Evolutionary conservation across 2,888 invertebrate species (phyloP), one percentile per base, ranked within the genome.

Genomic region (Disparrhopalites patrizii): DNA sequence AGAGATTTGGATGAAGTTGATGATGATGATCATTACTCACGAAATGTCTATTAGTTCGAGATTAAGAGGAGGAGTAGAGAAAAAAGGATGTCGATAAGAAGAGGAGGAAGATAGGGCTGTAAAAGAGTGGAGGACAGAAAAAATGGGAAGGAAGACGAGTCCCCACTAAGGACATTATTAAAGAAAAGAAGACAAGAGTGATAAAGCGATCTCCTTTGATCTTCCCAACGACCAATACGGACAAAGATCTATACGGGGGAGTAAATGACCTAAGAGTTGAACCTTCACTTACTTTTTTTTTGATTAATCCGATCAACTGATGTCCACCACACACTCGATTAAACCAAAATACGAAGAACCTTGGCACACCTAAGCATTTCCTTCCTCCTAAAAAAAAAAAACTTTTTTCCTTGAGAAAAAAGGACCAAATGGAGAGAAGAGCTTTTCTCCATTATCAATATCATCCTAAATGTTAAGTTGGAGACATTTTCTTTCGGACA

Each of bases 191-290:
- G 69, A 71, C 69, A 71, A 71, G 71, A 68, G 69, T 71, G 71
- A 71, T 71, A 71, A 71, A 71, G 67, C 66, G 68, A 68, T 70
- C 71, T 71, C 63, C 69, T 71, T 69, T 71, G 69, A 71, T 70
- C 71, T 69, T 68, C 69, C 68, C 69, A 71, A 71, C 69, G 68
- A 69, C 71, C 69, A 54, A 28, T 18, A 52, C n/a, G 18, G 13
- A 18, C 52, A 3, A 7, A 28, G 33, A 23, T 23, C 55, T 30
- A n/a, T 13, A 13, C 30, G n/a, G n/a, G n/a, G n/a, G n/a, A n/a
- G n/a, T 54, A 54, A 54, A 54, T 54, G 54, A 52, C 31, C 55
- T 23, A 27, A 55, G 36, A 55, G 33, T 33, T 18, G 15, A 33
- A 55, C 55, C 36, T 55, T 55, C 36, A 69, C n/a, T n/a, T n/a